Conservation (phyloP, 2,113 vertebrate genomes). For the Scomber japonicus region DNA sequence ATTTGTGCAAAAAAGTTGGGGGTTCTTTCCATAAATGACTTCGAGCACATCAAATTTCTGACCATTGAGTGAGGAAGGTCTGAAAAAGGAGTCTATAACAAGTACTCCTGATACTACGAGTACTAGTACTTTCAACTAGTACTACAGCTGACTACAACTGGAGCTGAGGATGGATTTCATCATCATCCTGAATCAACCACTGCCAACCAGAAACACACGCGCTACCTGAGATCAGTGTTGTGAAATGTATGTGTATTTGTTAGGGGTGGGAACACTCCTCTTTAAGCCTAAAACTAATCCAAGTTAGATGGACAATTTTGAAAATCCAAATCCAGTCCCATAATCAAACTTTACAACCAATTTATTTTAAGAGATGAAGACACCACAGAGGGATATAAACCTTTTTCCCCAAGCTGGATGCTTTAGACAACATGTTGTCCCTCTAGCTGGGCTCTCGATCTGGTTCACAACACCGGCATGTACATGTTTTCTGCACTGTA, state of each 20-base stretch:
- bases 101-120: background rate
- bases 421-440: background rate
- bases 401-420: background rate
- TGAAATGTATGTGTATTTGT: background rate
- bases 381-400: too few species aligned
- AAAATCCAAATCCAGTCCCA: background rate
- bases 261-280: background rate
- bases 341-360: background rate
- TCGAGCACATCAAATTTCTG: too few species aligned
- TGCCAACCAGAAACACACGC: background rate
- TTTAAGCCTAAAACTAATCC: background rate
- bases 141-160: background rate
- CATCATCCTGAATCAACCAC: background rate
- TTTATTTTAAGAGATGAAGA: background rate
- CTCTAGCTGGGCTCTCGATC: background rate
- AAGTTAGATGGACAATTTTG: background rate
- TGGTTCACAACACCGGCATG: slow-evolving; percentile 1
- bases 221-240: background rate
- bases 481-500: slow-evolving; percentile 12
- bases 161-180: background rate
- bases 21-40: too few species aligned
- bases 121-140: too few species aligned
- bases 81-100: background rate
- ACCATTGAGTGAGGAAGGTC: background rate
- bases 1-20: too few species aligned